These are phyloP conservation scores for Creontiades dilutus DNA, from an alignment of 2,888 invertebrate species.

Conservation along the genomic window DNA sequence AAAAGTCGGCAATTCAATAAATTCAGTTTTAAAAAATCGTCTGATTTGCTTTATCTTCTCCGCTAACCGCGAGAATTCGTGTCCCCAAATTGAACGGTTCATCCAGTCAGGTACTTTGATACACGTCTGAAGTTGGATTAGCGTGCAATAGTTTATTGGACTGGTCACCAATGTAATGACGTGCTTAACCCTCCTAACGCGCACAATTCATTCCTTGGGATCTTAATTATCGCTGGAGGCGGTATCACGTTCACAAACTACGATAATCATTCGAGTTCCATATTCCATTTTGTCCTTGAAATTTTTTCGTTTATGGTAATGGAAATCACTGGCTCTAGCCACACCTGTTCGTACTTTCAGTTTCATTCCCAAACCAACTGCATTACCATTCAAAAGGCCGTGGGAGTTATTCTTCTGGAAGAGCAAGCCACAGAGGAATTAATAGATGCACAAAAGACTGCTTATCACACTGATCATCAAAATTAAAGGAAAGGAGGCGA, in stretches of 20 bases:
- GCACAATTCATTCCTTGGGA: slow-evolving; percentile 7
- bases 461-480: no score
- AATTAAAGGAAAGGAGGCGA: no score
- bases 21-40: no score
- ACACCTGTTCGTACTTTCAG: neutral
- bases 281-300: neutral
- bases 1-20: no score
- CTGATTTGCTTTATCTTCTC: no score
- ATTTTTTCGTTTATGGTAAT: neutral
- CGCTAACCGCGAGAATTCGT: neutral
- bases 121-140: neutral
- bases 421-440: no score
- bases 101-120: neutral
- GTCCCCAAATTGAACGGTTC: neutral
- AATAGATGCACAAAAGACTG: no score
- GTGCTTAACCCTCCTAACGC: neutral
- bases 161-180: neutral
- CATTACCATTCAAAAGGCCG: no score
- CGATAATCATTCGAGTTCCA: neutral
- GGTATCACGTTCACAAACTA: neutral
- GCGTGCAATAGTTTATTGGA: neutral
- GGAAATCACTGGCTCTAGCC: neutral
- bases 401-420: no score
- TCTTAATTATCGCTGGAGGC: slow-evolving; percentile 10
- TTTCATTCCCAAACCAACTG: no score